These are phyloP conservation scores for Hypothenemus hampei DNA, from an alignment of 1,140 invertebrate species.

Conservation along the genomic window DNA sequence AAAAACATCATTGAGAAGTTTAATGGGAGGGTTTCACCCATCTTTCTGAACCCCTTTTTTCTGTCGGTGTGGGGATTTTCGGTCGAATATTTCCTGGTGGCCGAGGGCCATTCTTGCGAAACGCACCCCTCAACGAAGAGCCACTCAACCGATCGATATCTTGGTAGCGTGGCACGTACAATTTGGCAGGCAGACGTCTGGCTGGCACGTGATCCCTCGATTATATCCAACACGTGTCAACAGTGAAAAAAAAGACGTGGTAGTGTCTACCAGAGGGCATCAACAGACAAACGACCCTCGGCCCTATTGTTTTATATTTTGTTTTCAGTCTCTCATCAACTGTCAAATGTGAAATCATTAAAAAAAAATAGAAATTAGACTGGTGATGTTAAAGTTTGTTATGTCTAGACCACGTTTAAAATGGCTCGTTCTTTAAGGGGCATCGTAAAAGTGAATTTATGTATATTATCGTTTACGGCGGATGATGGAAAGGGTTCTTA, in stretches of 20 bases:
- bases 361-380: too few relatives aligned
- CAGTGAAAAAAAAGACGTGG: neutral
- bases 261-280: neutral
- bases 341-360: neutral
- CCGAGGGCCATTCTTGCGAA: neutral
- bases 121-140: neutral
- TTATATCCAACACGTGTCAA: constrained; percentile 2
- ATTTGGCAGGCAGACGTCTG: neutral
- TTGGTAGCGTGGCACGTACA: too few relatives aligned
- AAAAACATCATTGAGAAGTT: too few relatives aligned
- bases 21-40: neutral
- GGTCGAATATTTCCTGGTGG: neutral
- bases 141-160: neutral
- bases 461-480: constrained; percentile 1
- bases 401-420: constrained; percentile 2
- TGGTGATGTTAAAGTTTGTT: constrained; percentile 10
- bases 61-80: neutral
- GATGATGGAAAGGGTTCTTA: constrained; percentile 4
- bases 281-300: neutral
- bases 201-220: constrained; percentile 2
- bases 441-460: neutral
- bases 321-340: neutral
- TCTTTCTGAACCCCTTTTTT: neutral
- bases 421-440: too few relatives aligned
- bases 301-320: neutral